Evolutionary conservation across 2,888 invertebrate genomes (phyloP), one percentile per base, ranked within the genome.

Genomic region (Protula sp.): DNA sequence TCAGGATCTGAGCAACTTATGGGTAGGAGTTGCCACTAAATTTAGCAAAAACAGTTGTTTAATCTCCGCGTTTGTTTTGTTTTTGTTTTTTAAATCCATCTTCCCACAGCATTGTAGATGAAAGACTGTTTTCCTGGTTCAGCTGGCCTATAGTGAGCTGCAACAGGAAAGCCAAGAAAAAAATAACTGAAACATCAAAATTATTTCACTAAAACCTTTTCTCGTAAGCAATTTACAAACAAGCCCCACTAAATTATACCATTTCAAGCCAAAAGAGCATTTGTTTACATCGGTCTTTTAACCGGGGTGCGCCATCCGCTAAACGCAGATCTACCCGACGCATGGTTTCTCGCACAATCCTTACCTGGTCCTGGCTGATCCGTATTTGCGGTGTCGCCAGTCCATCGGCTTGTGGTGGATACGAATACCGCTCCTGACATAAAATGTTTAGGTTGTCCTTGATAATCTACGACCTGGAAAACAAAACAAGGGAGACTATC

Each of bases 351-450:
- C 50, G 24, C 4, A 5, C 50, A 19, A 9, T 5, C 64, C 68
- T 63, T 53, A 78, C 79, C 74, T 66, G 79, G 79, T 26, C 78
- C 77, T 28, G 79, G 79, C 38, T 68, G 29, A 26, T 72, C 72
- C 47, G 59, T 58, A 48, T 62, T 60, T 9, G 63, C 56, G 47
- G 57, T 54, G 19, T 61, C 52, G 27, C 71, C 70, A 31, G 69
- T 68, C 80, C 79, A 79, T 51, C 81, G 64, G 59, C 76, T 73
- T 30, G 77, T 77, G 22, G 72, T 78, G 26, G 79, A 80, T 1
- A 80, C 78, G 71, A 81, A 81, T 26, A 72, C 75, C 28, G 80
- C 68, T 29, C 75, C 70, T 5, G 79, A 77, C 80, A 81, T 80
- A 60, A 74, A 80, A 61, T 79, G 79, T 67, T 75, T 77, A 9